Base-by-base conservation (phyloP, 2,113 vertebrate species). In the Clarias magur region DNA sequence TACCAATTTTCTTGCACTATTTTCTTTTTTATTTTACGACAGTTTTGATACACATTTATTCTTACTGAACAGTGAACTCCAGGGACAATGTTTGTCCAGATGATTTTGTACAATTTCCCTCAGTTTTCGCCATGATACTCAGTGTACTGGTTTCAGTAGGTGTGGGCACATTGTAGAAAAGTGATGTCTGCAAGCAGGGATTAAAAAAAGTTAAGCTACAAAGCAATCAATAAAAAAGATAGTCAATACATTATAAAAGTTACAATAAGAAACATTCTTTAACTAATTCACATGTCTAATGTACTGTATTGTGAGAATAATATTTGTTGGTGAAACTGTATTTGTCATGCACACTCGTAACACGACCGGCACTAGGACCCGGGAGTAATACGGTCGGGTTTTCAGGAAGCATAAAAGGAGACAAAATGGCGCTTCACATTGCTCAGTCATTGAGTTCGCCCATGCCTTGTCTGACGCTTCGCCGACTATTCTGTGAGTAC, bases 151-250 rank as follows among this genome's bases (percentile, higher is more conserved):
- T 48, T 2, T 54, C 30, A 25, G 70, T 0, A 10, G 91, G 92
- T 87, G 92, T 91, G 23, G 93, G 94, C 85, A 94, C 86, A 89
- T 94, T 94, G 85, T 93, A 94, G 81, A 83, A 65, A n/a, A 91
- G 56, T 30, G 91, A 65, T 57, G 93, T 56, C 94, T 95, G 88
- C 4, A 23, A 8, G 30, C 42, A 73, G 88, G 25, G 59, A 19
- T 5, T 78, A 16, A 42, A 13, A 25, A 12, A 19, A 34, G 23
- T 48, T 21, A 53, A n/a, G 6, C 16, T 38, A 27, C 93, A 93
- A 88, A 73, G 0, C 3, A 42, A 73, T 0, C 34, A 42, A 11
- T 73, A 23, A 23, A 11, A 21, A 42, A 73, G 3, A 19, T 11
- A 63, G 48, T 8, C 48, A 48, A 48, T 7, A 48, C 42, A 48